A percentile compares a stretch with the other conserved stretches of the same genome.
These are phyloP conservation scores for Petrolisthes manimaculis DNA, from an alignment of 2,888 invertebrate species.

Conservation along the genomic window DNA sequence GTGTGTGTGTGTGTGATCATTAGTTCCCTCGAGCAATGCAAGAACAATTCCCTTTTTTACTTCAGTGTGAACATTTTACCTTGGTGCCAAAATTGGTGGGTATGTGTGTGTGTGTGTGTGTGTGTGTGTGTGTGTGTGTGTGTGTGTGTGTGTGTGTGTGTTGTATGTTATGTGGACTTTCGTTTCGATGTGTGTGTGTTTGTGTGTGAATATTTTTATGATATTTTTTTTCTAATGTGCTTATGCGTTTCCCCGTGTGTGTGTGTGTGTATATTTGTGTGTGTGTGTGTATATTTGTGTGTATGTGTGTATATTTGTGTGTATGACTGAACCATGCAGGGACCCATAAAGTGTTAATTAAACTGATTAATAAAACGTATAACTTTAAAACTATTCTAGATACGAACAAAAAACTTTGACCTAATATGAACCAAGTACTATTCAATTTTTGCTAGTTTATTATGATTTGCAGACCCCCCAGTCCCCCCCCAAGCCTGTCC, in stretches of 20 bases:
- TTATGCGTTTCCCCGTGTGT: neutral
- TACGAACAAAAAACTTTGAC: no score
- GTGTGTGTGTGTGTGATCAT: neutral
- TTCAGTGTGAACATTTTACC: neutral
- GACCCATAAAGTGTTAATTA: no score
- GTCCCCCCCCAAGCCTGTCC: no score
- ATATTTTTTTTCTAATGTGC: neutral
- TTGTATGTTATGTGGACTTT: neutral
- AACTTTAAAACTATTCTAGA: no score
- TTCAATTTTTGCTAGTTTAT: no score
- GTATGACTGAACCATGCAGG: no score
- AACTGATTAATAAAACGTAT: no score
- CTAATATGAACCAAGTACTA: no score
- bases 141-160: neutral
- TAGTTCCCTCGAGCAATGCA: neutral
- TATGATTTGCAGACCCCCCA: no score
- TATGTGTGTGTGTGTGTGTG: neutral
- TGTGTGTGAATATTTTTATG: neutral
- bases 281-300: neutral
- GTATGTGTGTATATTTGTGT: no score
- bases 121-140: conserved; percentile 1
- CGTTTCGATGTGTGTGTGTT: neutral
- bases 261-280: neutral
- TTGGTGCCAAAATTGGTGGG: neutral
- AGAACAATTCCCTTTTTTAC: no score